Evolutionary conservation across 2,888 invertebrate genomes (phyloP).

Genomic region (Drosophila ezoana): DNA sequence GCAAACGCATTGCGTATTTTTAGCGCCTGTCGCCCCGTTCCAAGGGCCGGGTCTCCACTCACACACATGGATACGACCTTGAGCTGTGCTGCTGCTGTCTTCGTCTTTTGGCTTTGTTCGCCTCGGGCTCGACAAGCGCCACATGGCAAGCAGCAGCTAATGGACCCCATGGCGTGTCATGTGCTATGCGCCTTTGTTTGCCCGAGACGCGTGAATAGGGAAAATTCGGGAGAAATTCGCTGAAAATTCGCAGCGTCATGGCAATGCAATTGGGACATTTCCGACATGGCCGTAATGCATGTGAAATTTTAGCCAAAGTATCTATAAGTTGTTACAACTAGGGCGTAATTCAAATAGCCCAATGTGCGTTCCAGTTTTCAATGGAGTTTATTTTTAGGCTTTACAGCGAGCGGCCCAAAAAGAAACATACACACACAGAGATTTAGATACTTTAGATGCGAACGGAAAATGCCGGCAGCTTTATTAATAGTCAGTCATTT

Average conservation of each 20-base stretch:
- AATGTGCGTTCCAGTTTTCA: constrained; percentile 74
- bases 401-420: constrained; percentile 27
- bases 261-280: constrained; percentile 4
- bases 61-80: constrained; percentile 64
- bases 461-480: constrained; percentile 70
- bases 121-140: constrained; percentile 20
- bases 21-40: constrained; percentile 30
- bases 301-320: constrained; percentile 20
- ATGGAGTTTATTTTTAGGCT: constrained; percentile 77
- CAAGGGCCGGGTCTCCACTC: constrained; percentile 29
- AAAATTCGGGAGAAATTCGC: neutral
- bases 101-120: constrained; percentile 30
- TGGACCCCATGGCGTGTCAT: constrained; percentile 29
- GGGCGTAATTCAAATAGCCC: constrained; percentile 46
- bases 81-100: constrained; percentile 30
- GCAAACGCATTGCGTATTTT: constrained; percentile 63
- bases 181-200: constrained; percentile 28
- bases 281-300: constrained; percentile 1
- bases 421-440: constrained; percentile 30
- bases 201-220: neutral
- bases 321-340: constrained; percentile 35
- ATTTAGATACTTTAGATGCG: constrained; percentile 41
- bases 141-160: constrained; percentile 43
- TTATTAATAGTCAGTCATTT: constrained; percentile 66
- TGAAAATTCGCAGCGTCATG: constrained; percentile 21